These are phyloP conservation scores for Rhopalosiphum nymphaeae DNA, from an alignment of 2,888 invertebrate species.

Conservation along the genomic window DNA sequence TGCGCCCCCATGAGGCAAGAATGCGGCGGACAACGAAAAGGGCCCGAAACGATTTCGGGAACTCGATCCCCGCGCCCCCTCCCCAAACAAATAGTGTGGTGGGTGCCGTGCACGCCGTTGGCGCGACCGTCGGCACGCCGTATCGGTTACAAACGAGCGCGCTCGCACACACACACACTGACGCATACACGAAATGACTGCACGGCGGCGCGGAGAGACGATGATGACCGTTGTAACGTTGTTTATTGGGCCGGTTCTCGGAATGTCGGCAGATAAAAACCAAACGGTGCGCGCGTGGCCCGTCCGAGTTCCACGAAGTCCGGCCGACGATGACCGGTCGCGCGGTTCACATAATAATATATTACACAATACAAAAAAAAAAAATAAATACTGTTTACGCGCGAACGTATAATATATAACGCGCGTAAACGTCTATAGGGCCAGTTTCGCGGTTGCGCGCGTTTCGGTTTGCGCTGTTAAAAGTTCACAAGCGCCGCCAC, in stretches of 20 bases:
- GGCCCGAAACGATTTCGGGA: constrained; percentile 46
- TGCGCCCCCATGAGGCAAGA: neutral
- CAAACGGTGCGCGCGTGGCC: constrained; percentile 11
- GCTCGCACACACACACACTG: neutral
- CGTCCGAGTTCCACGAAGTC: constrained; percentile 53
- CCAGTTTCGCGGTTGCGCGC: neutral
- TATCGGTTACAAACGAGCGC: constrained; percentile 46
- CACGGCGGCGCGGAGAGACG: constrained; percentile 34
- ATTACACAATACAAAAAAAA: neutral
- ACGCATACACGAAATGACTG: constrained; percentile 17
- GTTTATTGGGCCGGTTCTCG: constrained; percentile 65
- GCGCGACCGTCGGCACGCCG: neutral
- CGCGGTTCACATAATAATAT: neutral
- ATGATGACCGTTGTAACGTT: constrained; percentile 63
- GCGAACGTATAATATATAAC: neutral
- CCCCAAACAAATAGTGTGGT: neutral
- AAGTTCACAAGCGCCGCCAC: neutral
- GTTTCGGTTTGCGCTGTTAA: neutral
- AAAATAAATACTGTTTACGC: neutral
- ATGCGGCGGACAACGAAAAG: constrained; percentile 39
- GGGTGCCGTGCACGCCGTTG: neutral
- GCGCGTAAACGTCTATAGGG: neutral
- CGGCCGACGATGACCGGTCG: constrained; percentile 26
- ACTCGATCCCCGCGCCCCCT: constrained; percentile 28
- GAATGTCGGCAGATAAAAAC: constrained; percentile 65